Evolutionary conservation across 2,113 vertebrate genomes (phyloP).

Genomic region (Semnornis frantzii): DNA sequence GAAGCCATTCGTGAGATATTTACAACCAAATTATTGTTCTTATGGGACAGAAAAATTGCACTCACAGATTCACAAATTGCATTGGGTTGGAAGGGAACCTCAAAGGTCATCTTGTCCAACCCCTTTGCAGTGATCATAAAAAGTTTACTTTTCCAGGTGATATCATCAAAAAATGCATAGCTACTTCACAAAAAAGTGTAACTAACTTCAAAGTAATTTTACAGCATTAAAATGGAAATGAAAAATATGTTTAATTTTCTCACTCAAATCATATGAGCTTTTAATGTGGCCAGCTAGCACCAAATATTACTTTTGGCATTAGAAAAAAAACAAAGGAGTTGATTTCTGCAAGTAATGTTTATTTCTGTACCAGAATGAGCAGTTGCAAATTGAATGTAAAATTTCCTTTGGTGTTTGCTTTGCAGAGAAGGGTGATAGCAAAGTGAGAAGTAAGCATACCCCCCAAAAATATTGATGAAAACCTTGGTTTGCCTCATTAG

Average conservation of each 20-base stretch:
- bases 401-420: constrained; percentile 23
- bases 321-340: constrained; percentile 18
- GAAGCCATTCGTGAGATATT: constrained; percentile 19
- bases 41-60: background rate
- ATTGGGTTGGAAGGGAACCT: too few relatives aligned
- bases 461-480: background rate
- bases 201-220: background rate
- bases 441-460: background rate
- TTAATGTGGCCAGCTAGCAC: constrained; percentile 48
- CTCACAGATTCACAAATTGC: too few relatives aligned
- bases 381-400: constrained; percentile 22
- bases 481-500: background rate
- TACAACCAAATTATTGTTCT: constrained; percentile 5
- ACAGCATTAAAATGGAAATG: background rate
- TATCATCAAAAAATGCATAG: background rate
- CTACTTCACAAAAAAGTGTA: background rate
- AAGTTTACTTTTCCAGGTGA: background rate
- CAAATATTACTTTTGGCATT: constrained; percentile 31
- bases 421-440: background rate
- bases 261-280: background rate
- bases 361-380: constrained; percentile 25
- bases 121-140: background rate
- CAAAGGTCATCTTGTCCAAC: too few relatives aligned
- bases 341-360: constrained; percentile 8
- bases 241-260: constrained; percentile 7